Evolutionary conservation across 2,113 vertebrate genomes (phyloP).

Genomic region (Cheirogaleus medius): DNA sequence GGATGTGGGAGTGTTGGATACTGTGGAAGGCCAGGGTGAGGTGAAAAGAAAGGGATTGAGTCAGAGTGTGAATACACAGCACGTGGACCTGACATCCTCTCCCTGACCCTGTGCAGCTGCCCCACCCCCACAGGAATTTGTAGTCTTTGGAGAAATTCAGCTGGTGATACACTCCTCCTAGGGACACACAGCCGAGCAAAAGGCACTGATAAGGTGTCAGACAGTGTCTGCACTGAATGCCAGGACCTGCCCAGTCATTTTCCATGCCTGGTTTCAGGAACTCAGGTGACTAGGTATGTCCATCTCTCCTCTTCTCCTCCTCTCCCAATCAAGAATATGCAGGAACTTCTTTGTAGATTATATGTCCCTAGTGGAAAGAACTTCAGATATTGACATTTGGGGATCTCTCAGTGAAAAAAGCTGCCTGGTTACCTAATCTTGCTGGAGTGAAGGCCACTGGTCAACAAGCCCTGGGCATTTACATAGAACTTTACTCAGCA

Average conservation of each 20-base stretch:
- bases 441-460: not conserved
- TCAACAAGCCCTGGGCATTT: not conserved
- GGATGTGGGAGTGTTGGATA: accelerated
- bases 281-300: not conserved
- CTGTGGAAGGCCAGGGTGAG: not conserved
- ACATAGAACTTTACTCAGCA: not conserved
- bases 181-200: not conserved
- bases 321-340: not conserved
- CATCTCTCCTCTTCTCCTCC: not conserved
- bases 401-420: not conserved
- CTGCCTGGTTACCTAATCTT: not conserved
- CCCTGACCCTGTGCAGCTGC: not conserved
- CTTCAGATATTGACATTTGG: not conserved
- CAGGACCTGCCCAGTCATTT: not conserved
- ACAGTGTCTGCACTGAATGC: not conserved
- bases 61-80: not conserved
- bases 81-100: not conserved
- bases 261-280: not conserved
- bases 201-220: not conserved
- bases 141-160: not conserved
- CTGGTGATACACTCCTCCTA: not conserved
- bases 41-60: not conserved
- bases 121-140: not conserved
- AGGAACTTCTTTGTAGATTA: not conserved
- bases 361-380: not conserved